These are phyloP conservation scores for Neolamprologus ventralis DNA, from an alignment of 2,113 vertebrate genomes.

Conservation along the genomic window DNA sequence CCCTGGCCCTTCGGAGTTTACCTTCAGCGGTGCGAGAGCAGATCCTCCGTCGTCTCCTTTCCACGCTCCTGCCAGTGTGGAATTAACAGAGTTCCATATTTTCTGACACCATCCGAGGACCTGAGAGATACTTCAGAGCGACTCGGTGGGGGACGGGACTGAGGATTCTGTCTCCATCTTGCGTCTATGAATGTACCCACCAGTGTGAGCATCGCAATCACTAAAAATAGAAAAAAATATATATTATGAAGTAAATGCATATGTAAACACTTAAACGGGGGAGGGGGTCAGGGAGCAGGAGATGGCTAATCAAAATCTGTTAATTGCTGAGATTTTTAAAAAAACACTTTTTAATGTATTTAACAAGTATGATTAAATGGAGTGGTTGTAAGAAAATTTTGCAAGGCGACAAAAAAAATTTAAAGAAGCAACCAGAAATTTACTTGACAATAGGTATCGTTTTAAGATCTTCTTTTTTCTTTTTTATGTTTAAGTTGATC, in stretches of 20 bases:
- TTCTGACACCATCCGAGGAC: neutral
- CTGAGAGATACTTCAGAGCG: neutral
- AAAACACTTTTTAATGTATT: slow-evolving; percentile 59
- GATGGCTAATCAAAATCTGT: slow-evolving; percentile 47
- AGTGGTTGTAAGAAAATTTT: slow-evolving; percentile 20
- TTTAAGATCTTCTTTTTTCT: slow-evolving; percentile 24
- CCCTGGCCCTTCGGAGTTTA: neutral
- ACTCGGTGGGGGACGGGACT: neutral
- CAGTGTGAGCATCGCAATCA: slow-evolving; percentile 50
- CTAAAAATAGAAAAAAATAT: slow-evolving; percentile 16
- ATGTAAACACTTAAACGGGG: slow-evolving; percentile 41
- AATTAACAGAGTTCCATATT: neutral
- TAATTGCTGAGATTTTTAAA: slow-evolving; percentile 62
- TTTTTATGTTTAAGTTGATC: slow-evolving; percentile 36
- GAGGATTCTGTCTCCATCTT: slow-evolving; percentile 47
- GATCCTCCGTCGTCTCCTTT: slow-evolving; percentile 11
- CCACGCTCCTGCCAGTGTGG: neutral
- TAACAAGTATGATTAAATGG: slow-evolving; percentile 32
- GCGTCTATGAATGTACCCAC: slow-evolving; percentile 69
- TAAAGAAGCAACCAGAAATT: slow-evolving; percentile 25
- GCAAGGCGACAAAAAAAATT: neutral
- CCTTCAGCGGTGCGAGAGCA: slow-evolving; percentile 3
- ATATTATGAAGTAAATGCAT: slow-evolving; percentile 43
- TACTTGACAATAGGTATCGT: slow-evolving; percentile 44
- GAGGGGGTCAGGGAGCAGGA: slow-evolving; percentile 6